Conservation (phyloP, 2,113 vertebrate genomes). For the Platichthys stellatus region DNA sequence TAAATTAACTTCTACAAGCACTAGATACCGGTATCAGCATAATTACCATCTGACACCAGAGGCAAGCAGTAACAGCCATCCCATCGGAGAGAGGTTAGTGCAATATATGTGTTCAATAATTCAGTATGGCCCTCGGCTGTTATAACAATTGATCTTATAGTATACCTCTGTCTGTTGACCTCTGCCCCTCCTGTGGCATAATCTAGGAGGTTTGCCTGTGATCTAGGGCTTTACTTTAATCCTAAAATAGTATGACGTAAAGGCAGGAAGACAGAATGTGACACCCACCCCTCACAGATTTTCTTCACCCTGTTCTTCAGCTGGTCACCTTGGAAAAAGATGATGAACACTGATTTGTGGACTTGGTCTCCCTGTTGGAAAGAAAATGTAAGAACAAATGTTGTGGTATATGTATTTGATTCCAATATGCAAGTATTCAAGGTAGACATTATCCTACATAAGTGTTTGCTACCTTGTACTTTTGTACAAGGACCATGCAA, state of each 20-base stretch:
- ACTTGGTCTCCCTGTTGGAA: constrained; percentile 91
- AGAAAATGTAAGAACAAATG: neutral
- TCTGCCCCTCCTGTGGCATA: no score
- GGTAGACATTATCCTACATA: neutral
- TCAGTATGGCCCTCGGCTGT: no score
- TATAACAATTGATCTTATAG: no score
- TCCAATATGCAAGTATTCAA: neutral
- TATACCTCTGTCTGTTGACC: no score
- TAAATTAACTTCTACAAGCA: no score
- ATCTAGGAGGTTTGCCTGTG: no score
- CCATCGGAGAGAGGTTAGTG: no score
- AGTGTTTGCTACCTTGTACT: neutral
- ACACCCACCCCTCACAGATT: constrained; percentile 95
- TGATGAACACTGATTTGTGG: constrained; percentile 98
- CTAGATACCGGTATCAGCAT: no score
- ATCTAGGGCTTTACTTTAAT: no score
- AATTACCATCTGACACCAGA: no score
- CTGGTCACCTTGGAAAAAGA: constrained; percentile 99
- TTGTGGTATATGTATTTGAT: neutral
- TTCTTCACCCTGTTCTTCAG: constrained; percentile 99
- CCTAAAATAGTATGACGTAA: neutral
- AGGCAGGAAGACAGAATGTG: neutral
- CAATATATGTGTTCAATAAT: no score
- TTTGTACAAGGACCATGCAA: neutral
- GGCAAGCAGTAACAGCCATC: no score